These are phyloP conservation scores for Cheilosia variabilis DNA, from an alignment of 2,888 invertebrate genomes.

Conservation along the genomic window DNA sequence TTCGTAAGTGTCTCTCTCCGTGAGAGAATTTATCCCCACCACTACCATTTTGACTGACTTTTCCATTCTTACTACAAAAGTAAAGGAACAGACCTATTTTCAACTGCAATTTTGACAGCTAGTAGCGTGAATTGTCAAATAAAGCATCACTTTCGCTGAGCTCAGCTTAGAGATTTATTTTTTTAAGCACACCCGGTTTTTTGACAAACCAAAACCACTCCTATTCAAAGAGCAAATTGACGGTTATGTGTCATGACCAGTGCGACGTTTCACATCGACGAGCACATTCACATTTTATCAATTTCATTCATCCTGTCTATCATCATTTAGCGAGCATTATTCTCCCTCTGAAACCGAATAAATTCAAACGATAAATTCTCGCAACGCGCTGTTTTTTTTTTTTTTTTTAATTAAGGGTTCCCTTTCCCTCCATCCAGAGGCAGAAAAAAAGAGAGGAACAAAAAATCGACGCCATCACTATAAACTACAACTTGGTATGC, in stretches of 20 bases:
- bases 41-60: no score
- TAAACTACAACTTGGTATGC: neutral
- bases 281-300: slow-evolving; percentile 17
- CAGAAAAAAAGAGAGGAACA: slow-evolving; percentile 1
- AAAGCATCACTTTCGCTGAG: no score
- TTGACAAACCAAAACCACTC: neutral
- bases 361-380: slow-evolving; percentile 41
- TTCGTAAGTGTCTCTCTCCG: no score
- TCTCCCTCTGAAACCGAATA: slow-evolving; percentile 43
- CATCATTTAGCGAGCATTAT: slow-evolving; percentile 29
- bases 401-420: slow-evolving; percentile 56
- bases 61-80: no score
- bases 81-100: no score
- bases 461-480: slow-evolving; percentile 11
- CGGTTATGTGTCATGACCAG: slow-evolving; percentile 63
- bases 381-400: slow-evolving; percentile 13
- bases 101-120: no score
- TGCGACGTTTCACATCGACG: slow-evolving; percentile 36
- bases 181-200: neutral
- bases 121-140: no score
- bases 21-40: no score
- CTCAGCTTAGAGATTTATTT: no score
- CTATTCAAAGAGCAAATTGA: slow-evolving; percentile 29
- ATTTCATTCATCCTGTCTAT: slow-evolving; percentile 53
- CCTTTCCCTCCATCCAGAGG: slow-evolving; percentile 1